Evolutionary conservation across 37 sponge, comb jelly and placozoan species (phyloP), one percentile per base, ranked within the genome.

Genomic region (Hormiphora californensis): DNA sequence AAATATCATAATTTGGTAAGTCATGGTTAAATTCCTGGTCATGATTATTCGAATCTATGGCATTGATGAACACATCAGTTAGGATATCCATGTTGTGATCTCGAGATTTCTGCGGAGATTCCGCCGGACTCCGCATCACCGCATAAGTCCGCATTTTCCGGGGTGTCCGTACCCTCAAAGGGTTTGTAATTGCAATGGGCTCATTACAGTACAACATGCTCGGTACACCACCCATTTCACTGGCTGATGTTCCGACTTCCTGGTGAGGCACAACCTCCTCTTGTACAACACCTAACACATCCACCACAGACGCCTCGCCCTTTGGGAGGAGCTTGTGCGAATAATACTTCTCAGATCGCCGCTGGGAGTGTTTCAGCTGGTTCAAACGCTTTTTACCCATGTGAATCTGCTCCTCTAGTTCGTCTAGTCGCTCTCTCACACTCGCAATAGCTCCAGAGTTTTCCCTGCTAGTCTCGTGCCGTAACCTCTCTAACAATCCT

Each of bases 311-410:
- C n/a, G n/a, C n/a, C n/a, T n/a, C n/a, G n/a, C n/a, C n/a, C n/a
- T n/a, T n/a, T n/a, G n/a, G n/a, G n/a, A n/a, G n/a, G n/a, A n/a
- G 38, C 25, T 73, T 73, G 1, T 43, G 28, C 5, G 81, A 36
- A n/a, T 32, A 73, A 40, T 73, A 73, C 46, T 73, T 73, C 25
- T 73, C 81, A 8, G 81, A 73, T 73, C 81, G 43, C 19, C 38
- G 35, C 25, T 73, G 81, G n/a, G 81, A 27, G 1, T 32, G 35
- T 73, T 33, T 39, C 46, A 73, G 25, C 38, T 73, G 40, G 2
- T 22, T 36, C 41, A 41, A 36, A 4, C 23, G 32, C 38, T 73
- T 73, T 33, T 73, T 73, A 0, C 46, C 9, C 46, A 40, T 46
- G 27, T 73, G 43, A 3, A 73, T 33, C 81, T 73, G 81, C 23